Evolutionary conservation across 2,797 vertebrate genomes (phyloP), one percentile per base, ranked within the genome.

Genomic region (Lateolabrax maculatus): DNA sequence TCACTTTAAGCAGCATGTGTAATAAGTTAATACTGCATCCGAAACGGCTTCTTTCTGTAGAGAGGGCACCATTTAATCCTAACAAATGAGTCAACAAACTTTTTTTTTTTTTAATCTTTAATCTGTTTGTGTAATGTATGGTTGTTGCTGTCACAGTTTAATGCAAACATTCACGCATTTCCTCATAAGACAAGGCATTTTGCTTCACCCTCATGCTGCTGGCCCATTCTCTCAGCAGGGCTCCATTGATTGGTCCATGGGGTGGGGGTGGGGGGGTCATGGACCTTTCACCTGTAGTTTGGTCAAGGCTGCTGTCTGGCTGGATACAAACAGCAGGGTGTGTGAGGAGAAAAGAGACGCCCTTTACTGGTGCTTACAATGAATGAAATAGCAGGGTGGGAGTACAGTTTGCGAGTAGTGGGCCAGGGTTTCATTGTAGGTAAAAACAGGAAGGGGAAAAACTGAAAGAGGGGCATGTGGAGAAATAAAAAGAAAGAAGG

Each of bases 201-300:
- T 16, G 6, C 61, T 48, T n/a, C 37, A 19, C 9, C 39, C 23
- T 19, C 0, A 0, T 25, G 12, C 71, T 49, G 31, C 18, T 13
- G 18, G 27, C 16, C 31, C 53, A 19, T 61, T 80, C 49, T 71
- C 78, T 62, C 87, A 75, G 84, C 55, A 31, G 66, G 80, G n/a
- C 41, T 86, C 71, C 53, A 34, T 67, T 86, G 79, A 84, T 84
- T 87, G 61, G 66, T 75, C 82, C 41, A 56, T 0, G 21, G 57
- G n/a, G n/a, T n/a, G n/a, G n/a, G n/a, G n/a, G n/a, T n/a, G n/a
- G n/a, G 61, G 79, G 56, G 55, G 34, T 43, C 62, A 27, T 60
- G 72, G 73, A 89, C 85, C 83, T 91, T 88, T 81, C 71, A 90
- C 81, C 72, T 79, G 77, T 0, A 37, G 76, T 37, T 73, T 44